phyloP scores from a whole-genome alignment of 1,140 invertebrate genomes.

The Penaeus japonicus region DNA sequence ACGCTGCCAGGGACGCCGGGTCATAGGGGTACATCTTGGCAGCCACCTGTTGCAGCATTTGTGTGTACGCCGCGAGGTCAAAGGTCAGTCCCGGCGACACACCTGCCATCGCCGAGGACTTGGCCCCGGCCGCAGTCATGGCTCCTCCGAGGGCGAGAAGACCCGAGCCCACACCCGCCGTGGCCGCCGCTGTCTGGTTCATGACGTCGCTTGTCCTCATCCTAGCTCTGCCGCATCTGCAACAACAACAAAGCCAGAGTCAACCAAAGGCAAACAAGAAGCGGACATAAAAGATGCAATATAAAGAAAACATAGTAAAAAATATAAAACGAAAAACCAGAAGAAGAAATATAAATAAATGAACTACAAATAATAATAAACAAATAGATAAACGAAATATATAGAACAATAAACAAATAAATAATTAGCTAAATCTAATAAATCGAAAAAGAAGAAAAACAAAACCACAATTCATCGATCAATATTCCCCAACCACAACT shows the following conservation, averaged over 20 bases:
- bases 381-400: too few species aligned
- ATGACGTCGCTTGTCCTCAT: constrained; percentile 50
- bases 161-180: constrained; percentile 34
- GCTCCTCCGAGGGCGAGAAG: constrained; percentile 46
- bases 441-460: too few species aligned
- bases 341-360: too few species aligned
- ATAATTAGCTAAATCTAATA: too few species aligned
- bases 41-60: constrained; percentile 53
- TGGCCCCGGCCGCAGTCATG: constrained; percentile 32
- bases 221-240: constrained; percentile 35
- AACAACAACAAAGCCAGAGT: neutral
- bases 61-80: constrained; percentile 52
- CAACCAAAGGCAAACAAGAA: neutral
- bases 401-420: too few species aligned
- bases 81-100: constrained; percentile 40
- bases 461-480: too few species aligned
- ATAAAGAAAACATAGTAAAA: neutral
- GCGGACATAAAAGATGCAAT: neutral
- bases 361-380: too few species aligned
- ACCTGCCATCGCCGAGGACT: constrained; percentile 3
- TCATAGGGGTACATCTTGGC: constrained; percentile 53
- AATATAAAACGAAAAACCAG: neutral
- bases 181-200: constrained; percentile 47
- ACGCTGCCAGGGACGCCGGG: constrained; percentile 53
- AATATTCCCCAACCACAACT: too few species aligned